A percentile compares a stretch with the other conserved stretches of the same genome.
These are phyloP conservation scores for Erithacus rubecula DNA, from an alignment of 2,797 vertebrate species.

Conservation along the genomic window DNA sequence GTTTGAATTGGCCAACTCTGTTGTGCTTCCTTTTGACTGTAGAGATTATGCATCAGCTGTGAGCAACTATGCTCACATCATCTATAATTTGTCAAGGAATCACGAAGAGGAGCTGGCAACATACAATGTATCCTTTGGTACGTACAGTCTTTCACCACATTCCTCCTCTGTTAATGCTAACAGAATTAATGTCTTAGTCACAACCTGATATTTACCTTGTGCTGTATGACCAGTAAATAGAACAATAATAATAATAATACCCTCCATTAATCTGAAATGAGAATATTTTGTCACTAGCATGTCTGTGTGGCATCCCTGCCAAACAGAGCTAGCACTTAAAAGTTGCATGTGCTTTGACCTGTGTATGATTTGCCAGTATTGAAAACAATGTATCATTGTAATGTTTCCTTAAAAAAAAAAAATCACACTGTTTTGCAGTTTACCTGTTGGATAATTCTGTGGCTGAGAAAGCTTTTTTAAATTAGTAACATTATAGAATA, in stretches of 20 bases:
- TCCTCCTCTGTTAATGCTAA: neutral
- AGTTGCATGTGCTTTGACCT: neutral
- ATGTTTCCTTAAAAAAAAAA: neutral
- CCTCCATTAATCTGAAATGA: neutral
- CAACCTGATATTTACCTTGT: neutral
- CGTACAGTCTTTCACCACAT: conserved; percentile 1
- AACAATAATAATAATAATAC: neutral
- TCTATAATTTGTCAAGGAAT: conserved; percentile 79
- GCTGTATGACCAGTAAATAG: neutral
- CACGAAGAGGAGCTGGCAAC: conserved; percentile 73
- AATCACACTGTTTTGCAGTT: neutral
- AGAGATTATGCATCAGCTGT: conserved; percentile 85
- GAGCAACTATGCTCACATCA: conserved; percentile 77
- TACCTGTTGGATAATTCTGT: neutral
- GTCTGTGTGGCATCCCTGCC: neutral
- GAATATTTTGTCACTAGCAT: neutral
- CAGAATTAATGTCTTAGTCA: neutral
- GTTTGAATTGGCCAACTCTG: conserved; percentile 84
- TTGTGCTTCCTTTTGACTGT: conserved; percentile 86
- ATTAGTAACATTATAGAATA: neutral
- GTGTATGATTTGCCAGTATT: accelerated
- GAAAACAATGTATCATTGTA: neutral
- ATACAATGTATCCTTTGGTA: conserved; percentile 87
- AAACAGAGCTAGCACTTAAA: neutral
- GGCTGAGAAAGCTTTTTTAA: neutral